Evolutionary conservation across 2,113 vertebrate genomes (phyloP).

Genomic region (Athene noctua): DNA sequence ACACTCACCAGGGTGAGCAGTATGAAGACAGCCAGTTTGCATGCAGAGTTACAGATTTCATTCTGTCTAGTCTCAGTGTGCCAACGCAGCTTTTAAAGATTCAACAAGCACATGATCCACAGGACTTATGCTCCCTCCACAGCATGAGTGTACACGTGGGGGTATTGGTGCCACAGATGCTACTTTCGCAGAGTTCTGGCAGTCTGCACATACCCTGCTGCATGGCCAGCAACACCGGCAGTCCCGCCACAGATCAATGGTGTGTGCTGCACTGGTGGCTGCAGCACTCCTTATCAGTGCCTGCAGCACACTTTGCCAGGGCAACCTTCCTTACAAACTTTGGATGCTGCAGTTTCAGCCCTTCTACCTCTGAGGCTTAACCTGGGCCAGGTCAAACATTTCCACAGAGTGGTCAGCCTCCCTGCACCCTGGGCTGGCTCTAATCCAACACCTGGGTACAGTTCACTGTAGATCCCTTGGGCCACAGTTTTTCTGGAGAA

Average conservation of each 20-base stretch:
- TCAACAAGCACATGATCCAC: neutral
- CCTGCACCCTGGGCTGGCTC: neutral
- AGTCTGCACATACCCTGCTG: neutral
- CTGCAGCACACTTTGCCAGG: neutral
- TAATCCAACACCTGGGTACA: neutral
- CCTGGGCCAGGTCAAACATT: neutral
- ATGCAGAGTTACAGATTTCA: neutral
- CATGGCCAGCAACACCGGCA: neutral
- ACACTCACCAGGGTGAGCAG: neutral
- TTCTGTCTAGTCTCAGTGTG: neutral
- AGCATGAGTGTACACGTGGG: neutral
- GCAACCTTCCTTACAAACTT: neutral
- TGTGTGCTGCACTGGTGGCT: neutral
- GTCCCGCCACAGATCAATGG: neutral
- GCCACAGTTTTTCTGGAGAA: neutral
- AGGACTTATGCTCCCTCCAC: neutral
- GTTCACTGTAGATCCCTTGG: neutral
- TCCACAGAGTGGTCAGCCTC: neutral
- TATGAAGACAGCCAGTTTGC: neutral
- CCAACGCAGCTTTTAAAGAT: neutral
- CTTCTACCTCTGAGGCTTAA: neutral
- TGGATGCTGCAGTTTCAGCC: neutral
- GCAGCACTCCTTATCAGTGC: neutral
- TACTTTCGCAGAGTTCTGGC: neutral
- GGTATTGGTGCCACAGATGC: neutral